Evolutionary conservation across 2,113 vertebrate genomes (phyloP).

Genomic region (Myiozetetes cayanensis): DNA sequence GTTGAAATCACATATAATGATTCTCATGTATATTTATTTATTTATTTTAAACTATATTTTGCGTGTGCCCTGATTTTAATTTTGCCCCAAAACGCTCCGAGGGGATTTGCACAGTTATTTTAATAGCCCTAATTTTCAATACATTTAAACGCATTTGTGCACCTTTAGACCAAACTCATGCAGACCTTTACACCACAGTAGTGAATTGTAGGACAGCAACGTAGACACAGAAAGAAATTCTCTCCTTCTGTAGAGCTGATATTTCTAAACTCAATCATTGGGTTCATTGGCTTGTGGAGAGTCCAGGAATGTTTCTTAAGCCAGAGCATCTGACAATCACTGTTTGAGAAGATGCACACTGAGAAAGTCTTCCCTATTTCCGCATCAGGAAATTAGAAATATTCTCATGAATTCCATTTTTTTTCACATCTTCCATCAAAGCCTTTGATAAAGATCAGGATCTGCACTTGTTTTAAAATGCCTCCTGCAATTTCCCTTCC

Average conservation of each 20-base stretch:
- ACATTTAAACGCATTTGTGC: slow-evolving; percentile 43
- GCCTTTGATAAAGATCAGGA: slow-evolving; percentile 43
- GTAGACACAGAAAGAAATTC: slow-evolving; percentile 30
- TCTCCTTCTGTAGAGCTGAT: background rate
- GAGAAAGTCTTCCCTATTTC: slow-evolving; percentile 49
- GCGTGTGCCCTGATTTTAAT: background rate
- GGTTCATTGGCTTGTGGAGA: slow-evolving; percentile 44
- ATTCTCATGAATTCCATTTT: slow-evolving; percentile 48
- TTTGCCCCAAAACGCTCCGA: background rate
- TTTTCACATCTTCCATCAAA: slow-evolving; percentile 39
- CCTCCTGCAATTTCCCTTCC: background rate
- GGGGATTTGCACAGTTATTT: slow-evolving; percentile 3
- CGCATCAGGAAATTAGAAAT: slow-evolving; percentile 57
- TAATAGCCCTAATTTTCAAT: slow-evolving; percentile 30
- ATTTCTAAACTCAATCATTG: slow-evolving; percentile 27
- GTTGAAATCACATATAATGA: background rate
- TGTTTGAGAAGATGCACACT: background rate
- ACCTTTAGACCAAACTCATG: slow-evolving; percentile 30
- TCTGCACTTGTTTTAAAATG: slow-evolving; percentile 35
- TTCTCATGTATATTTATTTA: too few relatives aligned
- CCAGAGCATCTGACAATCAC: background rate
- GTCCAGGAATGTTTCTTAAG: slow-evolving; percentile 36
- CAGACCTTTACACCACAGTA: slow-evolving; percentile 38
- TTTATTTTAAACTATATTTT: background rate
- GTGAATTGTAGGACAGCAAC: slow-evolving; percentile 40